Evolutionary conservation across 2,888 invertebrate species (phyloP), one percentile per base, ranked within the genome.

Genomic region (Horisme vitalbata): DNA sequence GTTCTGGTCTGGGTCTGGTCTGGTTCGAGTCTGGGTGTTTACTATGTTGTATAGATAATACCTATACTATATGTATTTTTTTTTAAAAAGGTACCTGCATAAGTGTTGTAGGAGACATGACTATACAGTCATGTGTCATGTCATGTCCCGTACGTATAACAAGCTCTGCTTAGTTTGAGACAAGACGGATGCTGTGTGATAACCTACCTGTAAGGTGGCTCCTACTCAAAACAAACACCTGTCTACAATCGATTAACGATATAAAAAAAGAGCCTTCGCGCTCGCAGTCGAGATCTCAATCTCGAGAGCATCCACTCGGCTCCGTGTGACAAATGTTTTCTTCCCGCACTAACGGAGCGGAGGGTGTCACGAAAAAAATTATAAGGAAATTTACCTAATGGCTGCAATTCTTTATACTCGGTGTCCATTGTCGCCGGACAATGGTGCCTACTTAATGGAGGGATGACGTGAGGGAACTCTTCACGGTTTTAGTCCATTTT

Each of bases 331-430:
- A 83, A 83, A 89, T 88, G 81, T 71, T 65, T 70, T 61, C 72
- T 74, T 75, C 73, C 75, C 73, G 68, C 73, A 79, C 81, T 82
- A 81, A 80, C 78, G 57, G 70, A 71, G 70, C 64, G 74, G 79
- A 80, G 86, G 88, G 86, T 85, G 83, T 77, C 83, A 81, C 79
- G 83, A 88, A 88, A 83, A 88, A 89, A 87, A 86, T 87, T 83
- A 87, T 86, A 83, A 87, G 88, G 84, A 89, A 89, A 89, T 89
- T 89, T 89, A 86, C 88, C 88, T 89, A 89, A 89, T 89, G 87
- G 87, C 75, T 64, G 69, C 88, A 79, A 89, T 89, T 87, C 86
- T 87, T 89, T 89, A 88, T 84, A 75, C 78, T 78, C 79, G 63
- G 75, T 73, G 74, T 75, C 88, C 77, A 87, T 89, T 89, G 89